These are phyloP conservation scores for Synaphobranchus kaupii DNA, from an alignment of 2,797 vertebrate genomes.

Conservation along the genomic window DNA sequence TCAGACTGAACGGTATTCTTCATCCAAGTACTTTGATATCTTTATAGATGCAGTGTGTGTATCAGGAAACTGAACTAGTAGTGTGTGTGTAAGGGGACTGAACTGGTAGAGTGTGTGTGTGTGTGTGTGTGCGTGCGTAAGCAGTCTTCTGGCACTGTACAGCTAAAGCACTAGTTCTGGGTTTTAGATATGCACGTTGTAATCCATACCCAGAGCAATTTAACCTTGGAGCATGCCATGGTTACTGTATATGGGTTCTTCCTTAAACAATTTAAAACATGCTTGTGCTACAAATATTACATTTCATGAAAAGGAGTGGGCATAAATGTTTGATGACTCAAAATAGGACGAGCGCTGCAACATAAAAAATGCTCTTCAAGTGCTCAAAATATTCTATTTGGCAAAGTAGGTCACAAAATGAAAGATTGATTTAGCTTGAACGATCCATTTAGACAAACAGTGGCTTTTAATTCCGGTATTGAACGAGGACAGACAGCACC, in stretches of 20 bases:
- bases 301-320: neutral
- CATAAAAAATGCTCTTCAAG: neutral
- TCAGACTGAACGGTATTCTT: too few species aligned
- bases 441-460: neutral
- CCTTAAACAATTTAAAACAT: neutral
- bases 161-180: too few species aligned
- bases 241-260: neutral
- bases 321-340: neutral
- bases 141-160: too few species aligned
- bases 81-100: too few species aligned
- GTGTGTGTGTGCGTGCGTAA: neutral
- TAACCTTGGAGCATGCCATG: too few species aligned
- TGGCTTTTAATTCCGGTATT: neutral
- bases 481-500: neutral
- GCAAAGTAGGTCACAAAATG: neutral
- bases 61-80: too few species aligned
- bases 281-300: neutral
- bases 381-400: neutral
- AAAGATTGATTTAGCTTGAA: neutral
- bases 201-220: too few species aligned
- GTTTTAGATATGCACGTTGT: too few species aligned
- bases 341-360: too few species aligned
- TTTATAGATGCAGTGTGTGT: too few species aligned
- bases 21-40: too few species aligned
- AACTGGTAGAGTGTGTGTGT: too few species aligned